These are phyloP conservation scores for Coluber constrictor DNA, from an alignment of 2,797 vertebrate species.

Conservation along the genomic window DNA sequence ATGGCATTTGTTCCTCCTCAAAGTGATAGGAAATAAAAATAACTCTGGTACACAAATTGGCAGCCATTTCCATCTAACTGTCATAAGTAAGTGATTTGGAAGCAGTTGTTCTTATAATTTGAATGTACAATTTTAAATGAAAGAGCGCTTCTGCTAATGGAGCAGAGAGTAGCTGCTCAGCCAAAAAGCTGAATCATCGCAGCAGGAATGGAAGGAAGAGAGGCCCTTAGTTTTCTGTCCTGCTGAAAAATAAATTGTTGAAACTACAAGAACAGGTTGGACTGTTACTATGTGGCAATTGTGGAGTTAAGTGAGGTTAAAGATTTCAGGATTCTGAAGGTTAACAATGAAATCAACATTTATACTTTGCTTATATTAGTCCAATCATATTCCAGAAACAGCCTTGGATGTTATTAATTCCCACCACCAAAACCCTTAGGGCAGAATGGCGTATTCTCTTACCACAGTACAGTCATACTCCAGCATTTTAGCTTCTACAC, in stretches of 20 bases:
- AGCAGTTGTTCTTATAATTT: constrained; percentile 50
- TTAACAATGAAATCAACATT: neutral
- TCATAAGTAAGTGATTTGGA: constrained; percentile 40
- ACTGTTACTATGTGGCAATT: neutral
- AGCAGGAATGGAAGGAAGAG: neutral
- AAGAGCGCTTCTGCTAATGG: constrained; percentile 18
- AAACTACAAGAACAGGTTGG: neutral
- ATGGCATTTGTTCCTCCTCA: constrained; percentile 52
- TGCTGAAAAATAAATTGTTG: neutral
- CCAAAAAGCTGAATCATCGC: constrained; percentile 2
- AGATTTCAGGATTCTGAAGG: neutral
- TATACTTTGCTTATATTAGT: neutral
- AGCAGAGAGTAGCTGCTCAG: constrained; percentile 4
- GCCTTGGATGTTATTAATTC: neutral
- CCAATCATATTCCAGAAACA: neutral
- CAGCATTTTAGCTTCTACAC: neutral
- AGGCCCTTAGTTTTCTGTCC: neutral
- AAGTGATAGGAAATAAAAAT: constrained; percentile 51
- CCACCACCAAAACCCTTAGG: neutral
- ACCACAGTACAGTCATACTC: neutral
- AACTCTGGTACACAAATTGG: constrained; percentile 44
- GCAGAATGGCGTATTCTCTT: neutral
- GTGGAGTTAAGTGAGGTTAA: neutral
- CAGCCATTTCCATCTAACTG: constrained; percentile 56
- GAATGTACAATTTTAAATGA: constrained; percentile 37